A percentile compares a stretch with the other conserved stretches of the same genome.
Evolutionary conservation across 2,888 invertebrate species (phyloP).

Genomic region (Abrostola tripartita): DNA sequence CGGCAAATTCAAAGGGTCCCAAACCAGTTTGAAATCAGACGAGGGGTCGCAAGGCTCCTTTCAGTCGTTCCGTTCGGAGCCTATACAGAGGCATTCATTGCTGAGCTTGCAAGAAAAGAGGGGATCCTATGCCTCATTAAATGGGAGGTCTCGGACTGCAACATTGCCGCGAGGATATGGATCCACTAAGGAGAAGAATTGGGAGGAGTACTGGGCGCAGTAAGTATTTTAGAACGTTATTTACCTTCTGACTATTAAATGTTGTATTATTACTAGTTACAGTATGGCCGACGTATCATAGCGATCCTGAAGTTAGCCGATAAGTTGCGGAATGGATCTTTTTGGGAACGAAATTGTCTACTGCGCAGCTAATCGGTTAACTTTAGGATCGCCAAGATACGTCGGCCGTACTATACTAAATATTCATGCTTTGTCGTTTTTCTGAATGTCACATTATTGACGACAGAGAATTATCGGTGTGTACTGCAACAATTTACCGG

Average conservation of each 20-base stretch:
- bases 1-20: slow-evolving; percentile 71
- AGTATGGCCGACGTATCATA: no score
- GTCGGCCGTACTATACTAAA: no score
- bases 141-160: slow-evolving; percentile 76
- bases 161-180: slow-evolving; percentile 82
- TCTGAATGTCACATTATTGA: no score
- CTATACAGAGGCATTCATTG: slow-evolving; percentile 73
- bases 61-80: slow-evolving; percentile 81
- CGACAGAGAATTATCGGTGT: no score
- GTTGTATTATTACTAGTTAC: no score
- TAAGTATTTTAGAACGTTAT: slow-evolving; percentile 68
- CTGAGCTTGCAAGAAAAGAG: slow-evolving; percentile 77
- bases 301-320: no score
- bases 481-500: no score
- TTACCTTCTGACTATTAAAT: background rate
- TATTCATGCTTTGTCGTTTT: no score
- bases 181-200: slow-evolving; percentile 79
- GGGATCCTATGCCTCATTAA: slow-evolving; percentile 68
- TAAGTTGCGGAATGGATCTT: no score
- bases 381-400: no score
- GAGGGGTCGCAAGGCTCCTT: slow-evolving; percentile 78
- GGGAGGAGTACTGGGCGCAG: slow-evolving; percentile 87
- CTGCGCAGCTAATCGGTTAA: no score
- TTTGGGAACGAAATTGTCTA: no score
- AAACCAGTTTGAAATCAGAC: slow-evolving; percentile 74